phyloP scores from a whole-genome alignment of 2,113 vertebrate species.

The Neodontobutis hainanensis region DNA sequence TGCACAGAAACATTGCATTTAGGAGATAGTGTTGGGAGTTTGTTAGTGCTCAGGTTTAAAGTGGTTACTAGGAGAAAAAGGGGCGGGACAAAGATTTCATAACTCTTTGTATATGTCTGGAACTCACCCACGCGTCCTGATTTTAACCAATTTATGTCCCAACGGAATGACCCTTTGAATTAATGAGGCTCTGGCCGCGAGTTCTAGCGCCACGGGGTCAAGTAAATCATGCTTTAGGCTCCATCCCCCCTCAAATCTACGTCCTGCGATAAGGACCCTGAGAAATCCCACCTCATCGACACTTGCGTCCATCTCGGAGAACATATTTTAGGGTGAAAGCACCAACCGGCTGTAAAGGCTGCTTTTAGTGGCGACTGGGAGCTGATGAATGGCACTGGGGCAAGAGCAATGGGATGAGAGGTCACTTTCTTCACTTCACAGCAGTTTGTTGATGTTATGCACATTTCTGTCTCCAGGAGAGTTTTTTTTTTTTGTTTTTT shows the following conservation, averaged over 20 bases:
- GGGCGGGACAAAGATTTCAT: conserved; percentile 87
- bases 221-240: conserved; percentile 95
- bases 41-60: conserved; percentile 84
- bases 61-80: conserved; percentile 71
- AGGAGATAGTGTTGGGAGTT: conserved; percentile 54
- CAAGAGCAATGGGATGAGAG: conserved; percentile 83
- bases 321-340: conserved; percentile 87
- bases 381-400: conserved; percentile 92
- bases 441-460: conserved; percentile 74
- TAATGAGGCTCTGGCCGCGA: conserved; percentile 95
- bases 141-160: conserved; percentile 98
- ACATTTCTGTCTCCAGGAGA: conserved; percentile 71
- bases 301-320: conserved; percentile 87
- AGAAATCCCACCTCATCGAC: conserved; percentile 92
- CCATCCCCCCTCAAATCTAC: conserved; percentile 83
- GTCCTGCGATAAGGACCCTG: conserved; percentile 88
- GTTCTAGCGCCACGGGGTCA: conserved; percentile 90
- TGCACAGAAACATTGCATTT: background rate
- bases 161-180: conserved; percentile 93
- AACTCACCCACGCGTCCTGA: conserved; percentile 88
- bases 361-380: conserved; percentile 90
- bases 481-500: conserved; percentile 51
- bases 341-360: conserved; percentile 84
- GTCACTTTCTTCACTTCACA: conserved; percentile 84
- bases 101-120: conserved; percentile 94